These are phyloP conservation scores for Triplophysa rosa DNA, from an alignment of 2,113 vertebrate species.

Conservation along the genomic window DNA sequence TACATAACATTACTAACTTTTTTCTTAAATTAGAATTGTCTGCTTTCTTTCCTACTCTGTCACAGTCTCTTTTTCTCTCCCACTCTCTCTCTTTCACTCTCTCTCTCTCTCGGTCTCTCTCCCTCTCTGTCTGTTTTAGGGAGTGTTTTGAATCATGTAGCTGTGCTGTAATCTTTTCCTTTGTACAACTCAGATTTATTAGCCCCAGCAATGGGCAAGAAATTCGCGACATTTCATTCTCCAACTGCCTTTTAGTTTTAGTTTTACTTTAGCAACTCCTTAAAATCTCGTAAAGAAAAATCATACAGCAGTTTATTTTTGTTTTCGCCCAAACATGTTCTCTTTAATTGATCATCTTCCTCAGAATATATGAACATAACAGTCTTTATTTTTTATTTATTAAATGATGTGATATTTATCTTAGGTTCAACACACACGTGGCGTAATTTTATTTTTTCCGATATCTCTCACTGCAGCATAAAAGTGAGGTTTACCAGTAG, in stretches of 20 bases:
- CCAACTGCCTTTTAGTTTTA: background rate
- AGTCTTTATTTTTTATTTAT: background rate
- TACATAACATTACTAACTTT: too few relatives aligned
- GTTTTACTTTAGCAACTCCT: background rate
- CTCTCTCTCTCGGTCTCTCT: too few relatives aligned
- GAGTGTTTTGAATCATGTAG: background rate
- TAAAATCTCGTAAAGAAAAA: background rate
- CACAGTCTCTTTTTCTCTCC: too few relatives aligned
- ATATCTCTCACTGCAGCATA: background rate
- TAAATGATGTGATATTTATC: background rate
- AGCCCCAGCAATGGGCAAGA: background rate
- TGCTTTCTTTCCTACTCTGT: too few relatives aligned
- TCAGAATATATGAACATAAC: too few relatives aligned
- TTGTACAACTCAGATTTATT: conserved; percentile 18
- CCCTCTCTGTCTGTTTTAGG: background rate
- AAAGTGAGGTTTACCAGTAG: conserved; percentile 28
- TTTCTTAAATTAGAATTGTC: too few relatives aligned
- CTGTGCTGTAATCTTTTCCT: background rate
- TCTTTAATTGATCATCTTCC: too few relatives aligned
- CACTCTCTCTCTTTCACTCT: too few relatives aligned
- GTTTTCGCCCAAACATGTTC: background rate
- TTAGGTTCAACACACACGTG: background rate
- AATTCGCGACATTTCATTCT: background rate
- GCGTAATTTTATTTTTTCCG: background rate
- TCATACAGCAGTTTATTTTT: background rate